Evolutionary conservation across 2,888 invertebrate species (phyloP), one percentile per base, ranked within the genome.

Genomic region (Philereme vetulata): DNA sequence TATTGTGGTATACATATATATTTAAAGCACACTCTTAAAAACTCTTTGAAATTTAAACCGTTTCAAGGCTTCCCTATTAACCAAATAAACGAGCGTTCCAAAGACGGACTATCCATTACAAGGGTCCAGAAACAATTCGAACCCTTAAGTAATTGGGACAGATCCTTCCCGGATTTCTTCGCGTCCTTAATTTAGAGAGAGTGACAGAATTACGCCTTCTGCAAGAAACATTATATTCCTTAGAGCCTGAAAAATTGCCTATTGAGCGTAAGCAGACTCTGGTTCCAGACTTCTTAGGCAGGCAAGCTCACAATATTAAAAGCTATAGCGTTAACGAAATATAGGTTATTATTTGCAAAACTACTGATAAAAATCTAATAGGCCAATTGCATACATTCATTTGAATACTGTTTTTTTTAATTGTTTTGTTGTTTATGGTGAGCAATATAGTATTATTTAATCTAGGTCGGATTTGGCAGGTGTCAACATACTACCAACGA

Each of bases 101-200:
- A 60, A 56, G 56, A 55, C 56, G 51, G 65, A 45, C 62, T 54
- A 64, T 66, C 59, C 64, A 66, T 69, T 69, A 65, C 55, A 50
- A 62, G 62, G 68, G 62, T 62, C 58, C 61, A 55, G 60, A 51
- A 67, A 65, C 64, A 65, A 67, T 65, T 60, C 65, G 33, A 51
- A 45, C 61, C 60, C 64, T 59, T 69, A 69, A 69, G 67, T 69
- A 69, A 66, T 69, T 66, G 64, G 65, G 53, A 52, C 46, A 50
- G 67, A 69, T 67, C 62, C 65, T 51, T 64, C 60, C 50, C 47
- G 60, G 58, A 65, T 66, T 64, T 66, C 61, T 58, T 40, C 45
- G 56, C 63, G 54, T 62, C 61, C 64, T 61, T 67, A 67, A 69
- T 67, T 65, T 60, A 45, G 58, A 43, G 45, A 65, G 62, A 64